phyloP scores from a whole-genome alignment of 2,888 invertebrate genomes.

The Balanococcus diminutus region DNA sequence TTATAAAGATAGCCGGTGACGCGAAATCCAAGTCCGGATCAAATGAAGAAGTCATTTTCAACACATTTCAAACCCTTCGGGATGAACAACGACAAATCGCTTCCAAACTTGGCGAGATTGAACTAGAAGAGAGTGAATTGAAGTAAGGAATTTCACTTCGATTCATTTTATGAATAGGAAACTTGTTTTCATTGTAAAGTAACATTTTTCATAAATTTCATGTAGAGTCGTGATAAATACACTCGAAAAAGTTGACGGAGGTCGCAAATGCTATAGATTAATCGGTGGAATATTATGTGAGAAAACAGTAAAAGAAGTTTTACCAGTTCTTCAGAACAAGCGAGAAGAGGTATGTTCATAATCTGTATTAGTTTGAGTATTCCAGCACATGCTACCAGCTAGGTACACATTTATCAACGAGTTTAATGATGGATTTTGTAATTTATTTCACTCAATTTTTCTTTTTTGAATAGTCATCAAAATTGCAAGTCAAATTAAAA shows the following conservation, averaged over 20 bases:
- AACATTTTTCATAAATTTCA: not conserved
- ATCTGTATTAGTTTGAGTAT: no score
- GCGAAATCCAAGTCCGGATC: slow-evolving; percentile 64
- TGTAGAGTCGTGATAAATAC: slow-evolving; percentile 91
- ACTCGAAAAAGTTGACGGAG: slow-evolving; percentile 80
- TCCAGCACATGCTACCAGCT: no score
- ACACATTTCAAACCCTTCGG: slow-evolving; percentile 84
- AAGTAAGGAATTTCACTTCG: slow-evolving; percentile 69
- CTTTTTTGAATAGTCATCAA: slow-evolving; percentile 18
- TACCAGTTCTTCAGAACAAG: slow-evolving; percentile 82
- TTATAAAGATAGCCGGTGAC: slow-evolving; percentile 36
- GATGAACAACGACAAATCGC: slow-evolving; percentile 86
- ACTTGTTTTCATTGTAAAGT: not conserved
- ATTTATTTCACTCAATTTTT: slow-evolving; percentile 12
- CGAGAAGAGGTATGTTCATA: slow-evolving; percentile 68
- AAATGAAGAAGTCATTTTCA: slow-evolving; percentile 78
- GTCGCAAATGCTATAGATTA: slow-evolving; percentile 89
- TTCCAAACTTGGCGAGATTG: slow-evolving; percentile 88
- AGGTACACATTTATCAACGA: not conserved
- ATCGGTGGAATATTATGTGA: slow-evolving; percentile 94
- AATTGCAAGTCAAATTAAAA: slow-evolving; percentile 66
- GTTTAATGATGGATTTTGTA: not conserved
- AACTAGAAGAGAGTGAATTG: slow-evolving; percentile 94
- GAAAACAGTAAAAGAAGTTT: slow-evolving; percentile 86
- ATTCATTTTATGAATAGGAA: not conserved